Evolutionary conservation across 2,888 invertebrate genomes (phyloP).

Genomic region (Smittia aterrima): DNA sequence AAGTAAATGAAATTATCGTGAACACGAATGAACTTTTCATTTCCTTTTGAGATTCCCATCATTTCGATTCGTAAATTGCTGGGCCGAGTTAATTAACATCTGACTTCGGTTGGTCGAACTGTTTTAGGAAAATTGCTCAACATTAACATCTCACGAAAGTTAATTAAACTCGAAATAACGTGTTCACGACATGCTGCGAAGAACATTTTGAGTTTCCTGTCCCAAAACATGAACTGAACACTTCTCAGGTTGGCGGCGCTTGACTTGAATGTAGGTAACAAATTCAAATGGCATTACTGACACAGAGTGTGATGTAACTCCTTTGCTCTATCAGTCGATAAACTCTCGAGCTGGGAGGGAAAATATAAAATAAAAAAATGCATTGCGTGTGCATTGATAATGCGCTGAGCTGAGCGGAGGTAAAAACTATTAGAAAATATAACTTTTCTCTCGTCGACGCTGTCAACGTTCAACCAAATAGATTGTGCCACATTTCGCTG

Average conservation of each 20-base stretch:
- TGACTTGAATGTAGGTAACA: not conserved
- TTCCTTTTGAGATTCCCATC: too few relatives aligned
- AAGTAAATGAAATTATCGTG: too few relatives aligned
- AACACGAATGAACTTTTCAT: too few relatives aligned
- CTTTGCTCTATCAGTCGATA: not conserved
- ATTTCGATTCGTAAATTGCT: too few relatives aligned
- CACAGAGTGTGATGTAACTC: conserved; percentile 1
- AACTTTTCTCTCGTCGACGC: not conserved
- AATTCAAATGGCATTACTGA: conserved; percentile 6
- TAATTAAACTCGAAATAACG: not conserved
- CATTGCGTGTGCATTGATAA: conserved; percentile 32
- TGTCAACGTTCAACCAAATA: not conserved
- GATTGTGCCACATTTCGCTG: conserved; percentile 3
- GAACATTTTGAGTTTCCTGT: not conserved
- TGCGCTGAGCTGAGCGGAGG: not conserved
- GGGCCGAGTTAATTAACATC: not conserved
- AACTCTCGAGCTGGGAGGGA: not conserved
- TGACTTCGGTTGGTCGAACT: not conserved
- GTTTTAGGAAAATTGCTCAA: not conserved
- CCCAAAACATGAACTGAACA: not conserved
- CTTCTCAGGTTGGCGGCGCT: not conserved
- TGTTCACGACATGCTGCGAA: not conserved
- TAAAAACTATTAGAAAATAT: conserved; percentile 12
- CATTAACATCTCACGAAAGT: not conserved
- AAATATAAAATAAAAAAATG: not conserved